Base-by-base conservation (phyloP, 2,797 vertebrate species). In the Tauraco hartlaubi region DNA sequence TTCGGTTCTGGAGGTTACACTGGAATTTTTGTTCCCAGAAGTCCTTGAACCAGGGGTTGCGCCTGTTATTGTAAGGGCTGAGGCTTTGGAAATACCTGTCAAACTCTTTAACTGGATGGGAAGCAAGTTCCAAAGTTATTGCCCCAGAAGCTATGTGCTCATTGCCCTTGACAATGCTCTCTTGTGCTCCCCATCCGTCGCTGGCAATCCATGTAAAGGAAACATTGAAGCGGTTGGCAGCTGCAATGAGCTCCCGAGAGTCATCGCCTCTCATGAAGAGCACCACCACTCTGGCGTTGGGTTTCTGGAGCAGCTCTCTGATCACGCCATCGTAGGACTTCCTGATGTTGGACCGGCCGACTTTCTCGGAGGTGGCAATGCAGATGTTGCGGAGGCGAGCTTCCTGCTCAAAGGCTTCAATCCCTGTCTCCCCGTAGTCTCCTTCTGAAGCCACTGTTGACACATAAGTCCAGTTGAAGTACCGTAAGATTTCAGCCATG, bases 21-120 rank as follows among this genome's bases (percentile, higher is more conserved):
- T 99, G 99, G 95, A 99, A 99, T 69, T 99, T 99, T 97, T 99
- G 99, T 94, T 99, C 99, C 99, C 99, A 99, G 97, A 99, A 99
- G 93, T 99, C 99, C 97, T 98, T 99, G 98, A 99, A 99, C 99
- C 99, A 99, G 35, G 99, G 99, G 95, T 99, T 99, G 11, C 99
- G 98, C 25, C 98, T 98, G 97, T 99, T 99, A 96, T 97, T 99
- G 79, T 98, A 97, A 2, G 99, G 99, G 58, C 97, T 98, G 96
- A 99, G 98, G 75, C 98, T 98, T 91, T 99, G 98, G 95, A 99
- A 99, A 97, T 99, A 99, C 26, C 84, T 98, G 86, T 99, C 99
- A 71, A 99, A 99, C 51, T 99, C 99, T 82, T 98, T 98, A 33
- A 99, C 94, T 0, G 98, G 99, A 58, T 99, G 99, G 62, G 99